These are phyloP conservation scores for Bombus fervidus DNA, from an alignment of 1,140 invertebrate genomes.

Conservation along the genomic window DNA sequence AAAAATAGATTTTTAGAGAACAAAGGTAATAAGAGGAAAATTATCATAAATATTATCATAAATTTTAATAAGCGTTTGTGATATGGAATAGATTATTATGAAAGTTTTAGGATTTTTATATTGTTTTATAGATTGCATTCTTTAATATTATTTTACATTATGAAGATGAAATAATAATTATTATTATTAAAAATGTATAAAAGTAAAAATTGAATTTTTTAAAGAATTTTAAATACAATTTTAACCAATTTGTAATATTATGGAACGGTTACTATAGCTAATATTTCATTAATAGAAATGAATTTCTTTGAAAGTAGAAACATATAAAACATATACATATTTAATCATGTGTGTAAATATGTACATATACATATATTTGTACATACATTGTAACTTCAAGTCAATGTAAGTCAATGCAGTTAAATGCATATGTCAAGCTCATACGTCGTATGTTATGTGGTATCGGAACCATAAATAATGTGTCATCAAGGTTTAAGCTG, in stretches of 20 bases:
- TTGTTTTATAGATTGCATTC: neutral
- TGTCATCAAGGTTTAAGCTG: too few species aligned
- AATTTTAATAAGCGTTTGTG: constrained; percentile 7
- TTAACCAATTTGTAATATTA: neutral
- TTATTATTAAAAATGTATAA: neutral
- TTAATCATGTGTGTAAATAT: neutral
- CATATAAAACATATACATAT: neutral
- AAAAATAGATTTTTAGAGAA: constrained; percentile 19
- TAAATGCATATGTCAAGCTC: too few species aligned
- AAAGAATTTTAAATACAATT: neutral
- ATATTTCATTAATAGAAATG: neutral
- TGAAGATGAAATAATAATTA: neutral
- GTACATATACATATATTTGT: neutral
- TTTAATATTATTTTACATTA: constrained; percentile 14
- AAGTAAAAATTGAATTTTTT: neutral
- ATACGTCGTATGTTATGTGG: too few species aligned
- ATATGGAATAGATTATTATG: neutral
- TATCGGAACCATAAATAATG: too few species aligned
- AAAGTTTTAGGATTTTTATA: neutral
- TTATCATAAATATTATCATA: neutral
- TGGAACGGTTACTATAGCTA: neutral
- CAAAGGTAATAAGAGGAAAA: neutral
- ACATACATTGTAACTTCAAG: too few species aligned
- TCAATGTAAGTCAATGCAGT: too few species aligned
- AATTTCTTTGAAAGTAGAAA: neutral